phyloP scores from a whole-genome alignment of 92 coral and sea anemone genomes.

The Actinostola sp. region DNA sequence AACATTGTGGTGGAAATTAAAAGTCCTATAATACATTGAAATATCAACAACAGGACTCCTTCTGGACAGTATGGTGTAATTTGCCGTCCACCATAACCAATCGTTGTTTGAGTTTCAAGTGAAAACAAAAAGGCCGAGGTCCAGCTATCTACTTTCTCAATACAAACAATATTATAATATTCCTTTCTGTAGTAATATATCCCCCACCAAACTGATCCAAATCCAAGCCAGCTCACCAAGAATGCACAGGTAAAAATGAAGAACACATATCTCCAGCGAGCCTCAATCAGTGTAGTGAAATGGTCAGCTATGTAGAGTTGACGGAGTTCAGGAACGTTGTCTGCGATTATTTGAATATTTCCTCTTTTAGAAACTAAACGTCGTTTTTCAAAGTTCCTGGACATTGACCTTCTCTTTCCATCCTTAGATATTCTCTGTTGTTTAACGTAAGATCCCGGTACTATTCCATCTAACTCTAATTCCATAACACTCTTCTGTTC shows the following conservation, averaged over 20 bases:
- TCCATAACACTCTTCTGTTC: conserved; percentile 55
- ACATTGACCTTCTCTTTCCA: conserved; percentile 60
- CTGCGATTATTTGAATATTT: conserved; percentile 59
- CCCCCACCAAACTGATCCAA: conserved; percentile 95
- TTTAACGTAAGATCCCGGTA: conserved; percentile 49
- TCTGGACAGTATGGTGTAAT: conserved; percentile 80
- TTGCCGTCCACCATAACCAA: conserved; percentile 88
- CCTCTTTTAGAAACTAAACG: conserved; percentile 84
- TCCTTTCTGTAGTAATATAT: conserved; percentile 64
- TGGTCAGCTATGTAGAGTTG: conserved; percentile 82
- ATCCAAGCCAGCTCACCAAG: conserved; percentile 82
- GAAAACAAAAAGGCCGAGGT: conserved; percentile 91
- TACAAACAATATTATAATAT: conserved; percentile 47
- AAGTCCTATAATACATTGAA: conserved; percentile 79
- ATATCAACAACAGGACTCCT: conserved; percentile 73
- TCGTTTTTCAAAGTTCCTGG: conserved; percentile 71
- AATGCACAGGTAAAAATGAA: conserved; percentile 73
- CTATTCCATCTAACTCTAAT: conserved; percentile 47
- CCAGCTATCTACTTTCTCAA: conserved; percentile 85
- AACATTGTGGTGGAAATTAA: conserved; percentile 78
- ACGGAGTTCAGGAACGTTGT: conserved; percentile 73
- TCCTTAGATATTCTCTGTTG: conserved; percentile 55
- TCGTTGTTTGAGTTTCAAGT: conserved; percentile 95
- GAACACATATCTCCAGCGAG: conserved; percentile 92
- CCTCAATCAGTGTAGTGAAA: conserved; percentile 94